Conservation (phyloP, 2,113 vertebrate species). For the Lucifuga dentata region DNA sequence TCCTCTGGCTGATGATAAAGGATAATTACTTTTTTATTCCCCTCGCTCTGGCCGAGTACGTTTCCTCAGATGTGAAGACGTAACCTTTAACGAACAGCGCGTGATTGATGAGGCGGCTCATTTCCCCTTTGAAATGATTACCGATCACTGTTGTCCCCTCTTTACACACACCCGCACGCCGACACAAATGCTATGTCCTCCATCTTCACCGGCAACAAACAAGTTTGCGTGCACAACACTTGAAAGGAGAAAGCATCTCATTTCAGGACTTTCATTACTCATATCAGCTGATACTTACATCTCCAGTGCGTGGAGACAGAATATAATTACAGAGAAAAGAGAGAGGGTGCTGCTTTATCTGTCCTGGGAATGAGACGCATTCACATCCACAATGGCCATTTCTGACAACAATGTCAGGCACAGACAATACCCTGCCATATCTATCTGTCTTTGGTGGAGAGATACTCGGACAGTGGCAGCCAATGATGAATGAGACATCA, state of each 20-base stretch:
- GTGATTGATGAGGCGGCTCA: conserved; percentile 83
- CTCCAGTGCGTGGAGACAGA: conserved; percentile 41
- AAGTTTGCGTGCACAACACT: conserved; percentile 35
- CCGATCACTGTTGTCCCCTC: conserved; percentile 68
- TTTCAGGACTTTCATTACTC: conserved; percentile 69
- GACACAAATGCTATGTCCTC: conserved; percentile 35
- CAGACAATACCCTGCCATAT: conserved; percentile 56
- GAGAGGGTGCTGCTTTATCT: conserved; percentile 52
- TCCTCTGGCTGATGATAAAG: conserved; percentile 84
- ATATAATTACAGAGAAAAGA: conserved; percentile 59
- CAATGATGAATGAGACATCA: conserved; percentile 69
- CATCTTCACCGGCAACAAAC: conserved; percentile 41
- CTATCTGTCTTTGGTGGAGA: conserved; percentile 59
- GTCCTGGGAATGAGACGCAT: conserved; percentile 47
- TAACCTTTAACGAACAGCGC: conserved; percentile 82
- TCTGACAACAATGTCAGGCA: conserved; percentile 61
- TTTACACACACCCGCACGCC: conserved; percentile 18
- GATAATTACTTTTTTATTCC: conserved; percentile 86
- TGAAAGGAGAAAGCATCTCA: conserved; percentile 48
- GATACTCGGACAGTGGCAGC: conserved; percentile 54
- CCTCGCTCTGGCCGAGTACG: conserved; percentile 68
- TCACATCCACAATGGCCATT: conserved; percentile 53
- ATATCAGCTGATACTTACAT: conserved; percentile 65
- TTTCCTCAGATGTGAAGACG: conserved; percentile 70
- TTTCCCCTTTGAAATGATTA: conserved; percentile 80